A percentile compares a stretch with the other conserved stretches of the same genome.
Evolutionary conservation across 1,140 invertebrate species (phyloP).

Genomic region (Phymastichus coffea): DNA sequence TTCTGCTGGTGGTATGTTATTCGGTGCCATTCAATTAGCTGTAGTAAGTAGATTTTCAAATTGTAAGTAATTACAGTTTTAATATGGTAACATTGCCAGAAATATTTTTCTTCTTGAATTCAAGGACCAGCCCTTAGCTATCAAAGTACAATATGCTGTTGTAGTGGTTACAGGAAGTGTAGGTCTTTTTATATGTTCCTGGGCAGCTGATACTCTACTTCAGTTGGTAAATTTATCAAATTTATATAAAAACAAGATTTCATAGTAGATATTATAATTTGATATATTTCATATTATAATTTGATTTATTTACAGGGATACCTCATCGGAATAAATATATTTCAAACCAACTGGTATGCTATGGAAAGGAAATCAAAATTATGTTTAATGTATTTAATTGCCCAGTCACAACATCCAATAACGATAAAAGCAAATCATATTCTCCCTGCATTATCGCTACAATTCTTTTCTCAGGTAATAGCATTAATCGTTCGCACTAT

Average conservation of each 20-base stretch:
- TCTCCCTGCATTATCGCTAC: conserved; percentile 31
- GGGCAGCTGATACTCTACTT: conserved; percentile 36
- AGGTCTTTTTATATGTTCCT: conserved; percentile 36
- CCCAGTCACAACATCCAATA: conserved; percentile 30
- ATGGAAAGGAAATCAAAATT: conserved; percentile 6
- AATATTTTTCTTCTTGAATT: neutral
- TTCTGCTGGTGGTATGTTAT: conserved; percentile 29
- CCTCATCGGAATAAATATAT: neutral
- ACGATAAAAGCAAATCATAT: conserved; percentile 24
- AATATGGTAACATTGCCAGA: too few species aligned
- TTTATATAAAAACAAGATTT: conserved; percentile 1
- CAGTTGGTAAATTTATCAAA: conserved; percentile 26
- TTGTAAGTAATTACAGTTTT: conserved; percentile 6
- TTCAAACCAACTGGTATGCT: conserved; percentile 24
- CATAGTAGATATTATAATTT: neutral
- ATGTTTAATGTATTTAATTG: conserved; percentile 22
- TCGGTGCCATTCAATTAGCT: conserved; percentile 26
- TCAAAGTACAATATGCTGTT: conserved; percentile 31
- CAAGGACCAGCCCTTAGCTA: conserved; percentile 26
- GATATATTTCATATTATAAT: neutral
- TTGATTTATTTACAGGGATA: neutral
- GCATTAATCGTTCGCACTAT: too few species aligned
- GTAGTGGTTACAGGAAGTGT: conserved; percentile 21
- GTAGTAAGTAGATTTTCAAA: conserved; percentile 28
- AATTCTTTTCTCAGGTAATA: conserved; percentile 16